These are phyloP conservation scores for Tachysurus fulvidraco DNA, from an alignment of 2,113 vertebrate species.

Conservation along the genomic window DNA sequence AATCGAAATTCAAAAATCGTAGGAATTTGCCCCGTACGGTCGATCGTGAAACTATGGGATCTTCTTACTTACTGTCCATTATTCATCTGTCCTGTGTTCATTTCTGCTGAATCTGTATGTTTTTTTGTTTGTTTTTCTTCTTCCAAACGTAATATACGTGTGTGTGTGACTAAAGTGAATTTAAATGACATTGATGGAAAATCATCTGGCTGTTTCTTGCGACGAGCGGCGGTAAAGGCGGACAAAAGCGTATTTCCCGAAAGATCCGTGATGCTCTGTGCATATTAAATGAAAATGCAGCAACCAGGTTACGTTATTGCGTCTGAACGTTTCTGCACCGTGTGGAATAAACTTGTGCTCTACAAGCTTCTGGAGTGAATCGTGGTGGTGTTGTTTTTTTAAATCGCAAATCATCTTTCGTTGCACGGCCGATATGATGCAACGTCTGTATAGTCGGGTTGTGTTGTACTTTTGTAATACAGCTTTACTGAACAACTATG, in stretches of 20 bases:
- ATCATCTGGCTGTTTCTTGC: constrained; percentile 20
- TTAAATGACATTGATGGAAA: constrained; percentile 30
- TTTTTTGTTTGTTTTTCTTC: neutral
- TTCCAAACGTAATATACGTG: neutral
- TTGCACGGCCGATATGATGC: too few species aligned
- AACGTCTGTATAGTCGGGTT: too few species aligned
- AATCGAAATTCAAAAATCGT: neutral
- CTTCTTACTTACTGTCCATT: neutral
- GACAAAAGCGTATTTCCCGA: constrained; percentile 9
- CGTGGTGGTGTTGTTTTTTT: too few species aligned
- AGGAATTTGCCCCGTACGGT: neutral
- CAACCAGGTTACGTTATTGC: constrained; percentile 19
- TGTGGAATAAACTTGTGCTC: constrained; percentile 6
- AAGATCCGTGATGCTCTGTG: neutral
- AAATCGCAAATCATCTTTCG: too few species aligned
- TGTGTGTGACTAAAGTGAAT: constrained; percentile 8
- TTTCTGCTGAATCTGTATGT: neutral
- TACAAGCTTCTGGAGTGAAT: neutral
- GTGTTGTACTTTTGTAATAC: neutral
- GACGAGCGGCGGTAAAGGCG: neutral
- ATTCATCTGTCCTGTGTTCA: neutral
- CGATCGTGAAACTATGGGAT: neutral
- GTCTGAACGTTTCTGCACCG: neutral
- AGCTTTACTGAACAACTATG: neutral
- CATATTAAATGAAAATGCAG: constrained; percentile 21